Percentiles rank a stretch among this genome's conserved stretches.
phyloP scores from a whole-genome alignment of 2,113 vertebrate species.

The Dunckerocampus dactyliophorus region DNA sequence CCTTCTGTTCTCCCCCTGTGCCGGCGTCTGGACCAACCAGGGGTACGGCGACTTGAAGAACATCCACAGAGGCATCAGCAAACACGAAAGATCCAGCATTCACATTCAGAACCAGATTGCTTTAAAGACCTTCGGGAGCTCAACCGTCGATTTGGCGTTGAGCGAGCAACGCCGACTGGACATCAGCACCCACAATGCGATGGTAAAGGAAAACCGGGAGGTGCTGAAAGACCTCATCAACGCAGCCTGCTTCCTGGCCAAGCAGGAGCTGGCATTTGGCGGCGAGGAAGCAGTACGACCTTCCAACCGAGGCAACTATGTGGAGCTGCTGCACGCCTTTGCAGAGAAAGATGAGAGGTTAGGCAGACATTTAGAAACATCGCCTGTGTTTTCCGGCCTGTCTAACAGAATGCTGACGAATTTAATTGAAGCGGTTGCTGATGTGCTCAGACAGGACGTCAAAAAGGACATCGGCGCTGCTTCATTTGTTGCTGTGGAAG shows the following conservation, averaged over 20 bases:
- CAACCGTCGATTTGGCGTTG: background rate
- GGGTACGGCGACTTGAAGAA: slow-evolving; percentile 1
- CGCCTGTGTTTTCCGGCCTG: slow-evolving; percentile 15
- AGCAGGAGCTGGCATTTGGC: slow-evolving; percentile 2
- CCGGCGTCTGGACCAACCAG: background rate
- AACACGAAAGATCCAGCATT: background rate
- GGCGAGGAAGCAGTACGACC: background rate
- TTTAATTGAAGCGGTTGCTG: slow-evolving; percentile 11
- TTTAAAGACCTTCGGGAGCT: background rate
- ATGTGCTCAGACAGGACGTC: slow-evolving; percentile 2
- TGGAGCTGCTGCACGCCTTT: slow-evolving; percentile 11
- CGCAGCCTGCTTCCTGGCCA: background rate
- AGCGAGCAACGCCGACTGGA: background rate
- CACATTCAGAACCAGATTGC: background rate
- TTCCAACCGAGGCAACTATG: background rate
- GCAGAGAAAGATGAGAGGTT: slow-evolving; percentile 17
- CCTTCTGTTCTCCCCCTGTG: background rate
- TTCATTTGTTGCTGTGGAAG: slow-evolving; percentile 11
- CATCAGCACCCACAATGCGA: background rate
- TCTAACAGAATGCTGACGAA: slow-evolving; percentile 14
- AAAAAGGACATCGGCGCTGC: slow-evolving; percentile 10
- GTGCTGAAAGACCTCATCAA: background rate
- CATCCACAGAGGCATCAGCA: background rate
- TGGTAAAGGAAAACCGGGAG: background rate
- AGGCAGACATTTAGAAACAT: slow-evolving; percentile 13